phyloP scores from a whole-genome alignment of 2,797 vertebrate genomes.

The Gorsachius magnificus region DNA sequence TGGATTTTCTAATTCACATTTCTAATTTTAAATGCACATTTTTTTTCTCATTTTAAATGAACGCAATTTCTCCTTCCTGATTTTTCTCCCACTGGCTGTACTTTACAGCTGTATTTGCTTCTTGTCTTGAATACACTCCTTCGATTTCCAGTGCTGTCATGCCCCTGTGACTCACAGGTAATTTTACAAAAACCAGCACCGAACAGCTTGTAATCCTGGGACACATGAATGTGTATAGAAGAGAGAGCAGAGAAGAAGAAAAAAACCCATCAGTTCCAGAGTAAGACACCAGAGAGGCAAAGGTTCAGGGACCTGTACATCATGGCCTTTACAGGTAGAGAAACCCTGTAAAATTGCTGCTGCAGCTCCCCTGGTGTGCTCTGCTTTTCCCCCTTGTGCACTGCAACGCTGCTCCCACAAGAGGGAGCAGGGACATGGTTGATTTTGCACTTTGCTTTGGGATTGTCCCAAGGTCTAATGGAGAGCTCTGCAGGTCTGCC shows the following conservation, averaged over 20 bases:
- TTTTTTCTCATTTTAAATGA: not conserved
- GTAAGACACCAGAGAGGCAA: not conserved
- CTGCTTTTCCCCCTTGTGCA: not conserved
- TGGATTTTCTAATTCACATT: conserved; percentile 14
- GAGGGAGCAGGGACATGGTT: not conserved
- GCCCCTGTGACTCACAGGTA: conserved; percentile 28
- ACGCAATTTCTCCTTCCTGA: not conserved
- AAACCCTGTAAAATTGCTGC: not conserved
- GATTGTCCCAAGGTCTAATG: not conserved
- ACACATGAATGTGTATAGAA: not conserved
- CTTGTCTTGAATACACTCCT: not conserved
- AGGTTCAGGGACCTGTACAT: not conserved
- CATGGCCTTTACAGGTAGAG: not conserved
- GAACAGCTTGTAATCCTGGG: not conserved
- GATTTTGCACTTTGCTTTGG: not conserved
- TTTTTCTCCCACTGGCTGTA: not conserved
- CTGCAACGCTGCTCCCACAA: not conserved
- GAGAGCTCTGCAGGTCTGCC: not conserved
- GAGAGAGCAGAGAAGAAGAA: not conserved
- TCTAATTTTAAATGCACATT: not conserved
- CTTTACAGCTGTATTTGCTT: conserved; percentile 18
- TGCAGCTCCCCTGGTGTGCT: not conserved
- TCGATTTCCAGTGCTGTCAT: not conserved
- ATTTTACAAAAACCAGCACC: not conserved
- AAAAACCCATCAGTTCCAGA: not conserved